Evolutionary conservation across 2,888 invertebrate species (phyloP), one percentile per base, ranked within the genome.

Genomic region (Eledone cirrhosa): DNA sequence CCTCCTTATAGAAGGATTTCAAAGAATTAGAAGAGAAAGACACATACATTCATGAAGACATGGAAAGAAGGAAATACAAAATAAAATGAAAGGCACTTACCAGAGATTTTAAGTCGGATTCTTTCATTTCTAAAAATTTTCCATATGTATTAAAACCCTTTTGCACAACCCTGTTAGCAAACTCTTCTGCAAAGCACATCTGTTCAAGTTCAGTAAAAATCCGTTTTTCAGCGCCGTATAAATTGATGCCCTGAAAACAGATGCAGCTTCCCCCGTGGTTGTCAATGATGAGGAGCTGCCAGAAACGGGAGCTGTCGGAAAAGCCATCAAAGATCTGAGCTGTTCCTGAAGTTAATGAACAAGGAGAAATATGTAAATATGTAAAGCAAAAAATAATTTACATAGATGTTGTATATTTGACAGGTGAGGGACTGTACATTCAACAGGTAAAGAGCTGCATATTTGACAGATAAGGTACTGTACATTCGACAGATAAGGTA

Each of bases 251-350:
- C 74, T 88, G 88, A 79, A 88, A 86, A 81, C 87, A 87, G 41
- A 86, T 87, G 79, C 84, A 86, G 33, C 80, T 84, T 14, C 86
- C 88, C 4, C 85, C 87, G 81, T 86, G 83, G 79, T 87, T 87
- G 80, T 85, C 84, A 22, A 85, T 81, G 29, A 88, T 78, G 72
- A 87, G 83, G n/a, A 88, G 78, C 22, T 87, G 80, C 84, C 87
- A 85, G 80, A 83, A 88, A 22, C 85, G 84, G 0, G 85, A 85
- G 27, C 80, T 83, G n/a, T 83, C 83, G 7, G 84, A 82, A 80
- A 88, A 87, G 48, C 85, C 86, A 76, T 82, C 84, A 78, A 88
- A 88, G 19, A 84, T 86, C 80, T 88, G 87, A 8, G 86, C 85
- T 53, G 81, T 84, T 77, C 86, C 88, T 85, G 81, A 22, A 80